Evolutionary conservation across 1,140 invertebrate genomes (phyloP).

Genomic region (Bombus waltoni): DNA sequence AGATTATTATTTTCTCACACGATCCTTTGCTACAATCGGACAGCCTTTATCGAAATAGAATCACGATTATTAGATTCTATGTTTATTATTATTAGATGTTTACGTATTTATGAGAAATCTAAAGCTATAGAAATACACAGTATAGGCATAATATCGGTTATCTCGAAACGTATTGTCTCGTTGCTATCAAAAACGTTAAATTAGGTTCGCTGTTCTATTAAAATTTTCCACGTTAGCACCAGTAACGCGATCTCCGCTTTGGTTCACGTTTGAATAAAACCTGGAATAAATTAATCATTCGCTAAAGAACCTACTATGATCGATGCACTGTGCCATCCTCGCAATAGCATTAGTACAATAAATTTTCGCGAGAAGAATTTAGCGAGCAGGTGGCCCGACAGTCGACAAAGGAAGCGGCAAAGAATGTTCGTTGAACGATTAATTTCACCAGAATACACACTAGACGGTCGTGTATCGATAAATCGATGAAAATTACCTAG

Average conservation of each 20-base stretch:
- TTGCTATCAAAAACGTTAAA: neutral
- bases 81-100: neutral
- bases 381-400: neutral
- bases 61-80: neutral
- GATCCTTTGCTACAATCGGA: neutral
- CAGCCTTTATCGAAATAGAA: neutral
- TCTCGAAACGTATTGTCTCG: too few relatives aligned
- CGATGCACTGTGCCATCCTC: neutral
- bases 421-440: neutral
- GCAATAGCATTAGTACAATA: neutral
- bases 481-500: constrained; percentile 17
- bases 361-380: too few relatives aligned
- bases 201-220: neutral
- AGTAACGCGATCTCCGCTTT: too few relatives aligned
- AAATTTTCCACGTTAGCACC: neutral
- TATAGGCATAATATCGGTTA: too few relatives aligned
- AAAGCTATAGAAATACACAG: neutral
- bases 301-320: neutral
- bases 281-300: constrained; percentile 1
- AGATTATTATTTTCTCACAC: too few relatives aligned
- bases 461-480: neutral
- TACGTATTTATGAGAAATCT: neutral
- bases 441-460: neutral
- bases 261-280: neutral
- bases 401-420: neutral